Evolutionary conservation across 2,888 invertebrate species (phyloP).

Genomic region (Kuschelorhynchus macadamiae): DNA sequence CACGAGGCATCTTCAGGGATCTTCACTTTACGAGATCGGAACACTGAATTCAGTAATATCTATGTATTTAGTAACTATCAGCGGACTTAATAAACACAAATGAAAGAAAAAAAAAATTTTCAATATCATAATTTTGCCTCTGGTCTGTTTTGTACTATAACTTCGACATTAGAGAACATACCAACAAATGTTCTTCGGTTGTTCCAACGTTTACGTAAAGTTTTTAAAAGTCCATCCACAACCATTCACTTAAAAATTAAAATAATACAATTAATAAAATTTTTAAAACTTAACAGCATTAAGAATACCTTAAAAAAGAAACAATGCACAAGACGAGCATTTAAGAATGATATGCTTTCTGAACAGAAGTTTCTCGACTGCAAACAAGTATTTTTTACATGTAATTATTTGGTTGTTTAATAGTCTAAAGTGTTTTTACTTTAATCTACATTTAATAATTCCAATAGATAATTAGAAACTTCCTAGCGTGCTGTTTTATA

Average conservation of each 20-base stretch:
- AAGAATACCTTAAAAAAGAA: slow-evolving; percentile 46
- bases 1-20: too few species aligned
- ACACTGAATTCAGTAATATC: too few species aligned
- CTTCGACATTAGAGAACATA: too few species aligned
- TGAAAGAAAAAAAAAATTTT: too few species aligned
- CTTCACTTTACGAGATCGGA: too few species aligned
- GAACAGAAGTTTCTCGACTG: slow-evolving; percentile 5
- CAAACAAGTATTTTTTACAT: slow-evolving; percentile 1
- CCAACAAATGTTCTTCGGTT: slow-evolving; percentile 10
- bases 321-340: slow-evolving; percentile 28
- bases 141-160: slow-evolving; percentile 32
- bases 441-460: too few species aligned
- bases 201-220: slow-evolving; percentile 27
- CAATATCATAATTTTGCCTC: too few species aligned
- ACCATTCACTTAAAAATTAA: slow-evolving; percentile 41
- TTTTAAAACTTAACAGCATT: slow-evolving; percentile 51
- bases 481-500: too few species aligned
- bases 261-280: slow-evolving; percentile 45
- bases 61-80: too few species aligned
- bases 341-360: slow-evolving; percentile 38
- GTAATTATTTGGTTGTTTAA: background rate
- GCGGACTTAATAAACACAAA: too few species aligned
- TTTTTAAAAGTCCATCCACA: slow-evolving; percentile 44
- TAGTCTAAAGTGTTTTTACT: background rate
- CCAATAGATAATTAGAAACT: too few species aligned